Base-by-base conservation (phyloP, 2,888 invertebrate genomes). In the Drosophila picticornis region DNA sequence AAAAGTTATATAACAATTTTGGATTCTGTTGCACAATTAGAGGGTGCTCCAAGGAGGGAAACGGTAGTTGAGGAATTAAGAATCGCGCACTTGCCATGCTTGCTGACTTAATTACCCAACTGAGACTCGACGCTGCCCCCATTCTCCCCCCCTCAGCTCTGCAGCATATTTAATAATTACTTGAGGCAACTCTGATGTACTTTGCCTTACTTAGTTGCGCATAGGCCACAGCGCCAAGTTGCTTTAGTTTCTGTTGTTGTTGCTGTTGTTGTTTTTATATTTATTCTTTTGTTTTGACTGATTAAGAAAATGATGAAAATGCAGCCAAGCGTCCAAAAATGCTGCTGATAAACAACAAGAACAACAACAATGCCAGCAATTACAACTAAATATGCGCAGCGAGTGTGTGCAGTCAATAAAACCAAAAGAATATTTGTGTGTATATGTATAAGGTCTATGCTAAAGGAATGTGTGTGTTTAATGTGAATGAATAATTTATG, bases 301-400 rank as follows among this genome's bases (percentile, higher is more conserved):
- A 84, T 88, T 81, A 84, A 81, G 78, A 88, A 87, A 87, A 85
- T 83, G 68, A 72, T 80, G 73, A 71, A 80, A 85, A 85, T 80
- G 80, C 87, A 90, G 76, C 87, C 72, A 82, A 85, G 87, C 87
- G 83, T 74, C 34, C 65, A 70, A 87, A 46, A 89, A 80, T 83
- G 74, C 70, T 74, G 77, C 76, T 83, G 84, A 88, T 81, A 84
- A 84, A 46, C 46, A 46, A 25, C 46, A 46, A 13, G 7, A 82
- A 72, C 57, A 60, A 51, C 68, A 36, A 36, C 55, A 67, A 43
- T 27, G 55, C 16, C 62, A 59, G 65, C 60, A 71, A 71, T 60
- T 72, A 68, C 65, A 51, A 34, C 62, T 69, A 65, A 71, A 72
- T 77, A 75, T 64, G 67, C 59, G 57, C 70, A 56, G 29, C 50